Evolutionary conservation across 2,113 vertebrate species (phyloP).

Genomic region (Callithrix jacchus): DNA sequence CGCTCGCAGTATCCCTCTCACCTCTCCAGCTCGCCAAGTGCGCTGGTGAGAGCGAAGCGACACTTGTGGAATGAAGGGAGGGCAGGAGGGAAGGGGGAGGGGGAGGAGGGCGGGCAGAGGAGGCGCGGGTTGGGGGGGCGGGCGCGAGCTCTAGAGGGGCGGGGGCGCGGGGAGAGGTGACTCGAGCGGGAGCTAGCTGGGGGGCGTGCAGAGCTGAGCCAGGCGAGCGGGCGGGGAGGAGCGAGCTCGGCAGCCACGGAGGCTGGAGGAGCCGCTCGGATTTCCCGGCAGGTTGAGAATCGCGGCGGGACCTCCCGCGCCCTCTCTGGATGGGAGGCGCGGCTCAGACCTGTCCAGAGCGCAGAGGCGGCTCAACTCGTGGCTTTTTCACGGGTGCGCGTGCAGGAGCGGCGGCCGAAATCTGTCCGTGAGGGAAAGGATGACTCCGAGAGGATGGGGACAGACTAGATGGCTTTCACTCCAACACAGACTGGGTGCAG

Average conservation of each 20-base stretch:
- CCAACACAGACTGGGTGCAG: not conserved
- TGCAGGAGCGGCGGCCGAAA: conserved; percentile 4
- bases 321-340: conserved; percentile 34
- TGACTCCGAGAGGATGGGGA: not conserved
- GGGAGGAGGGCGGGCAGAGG: conserved; percentile 63
- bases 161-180: conserved; percentile 63
- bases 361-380: conserved; percentile 37
- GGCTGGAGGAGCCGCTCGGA: conserved; percentile 11
- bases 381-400: not conserved
- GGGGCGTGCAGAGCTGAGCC: conserved; percentile 42
- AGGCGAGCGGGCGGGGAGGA: not conserved
- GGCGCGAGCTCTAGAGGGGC: conserved; percentile 68
- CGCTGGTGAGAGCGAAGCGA: conserved; percentile 73
- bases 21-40: conserved; percentile 70
- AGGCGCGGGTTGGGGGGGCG: conserved; percentile 2
- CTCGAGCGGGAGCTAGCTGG: conserved; percentile 34
- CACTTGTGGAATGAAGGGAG: conserved; percentile 87
- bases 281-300: conserved; percentile 61
- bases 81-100: conserved; percentile 74
- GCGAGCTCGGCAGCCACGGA: not conserved
- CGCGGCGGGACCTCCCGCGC: conserved; percentile 57
- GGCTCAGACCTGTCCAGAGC: conserved; percentile 32
- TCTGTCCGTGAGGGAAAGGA: conserved; percentile 20
- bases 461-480: not conserved
- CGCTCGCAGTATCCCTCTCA: conserved; percentile 35